Evolutionary conservation across 2,888 invertebrate species (phyloP).

Genomic region (Autographa pulchrina): DNA sequence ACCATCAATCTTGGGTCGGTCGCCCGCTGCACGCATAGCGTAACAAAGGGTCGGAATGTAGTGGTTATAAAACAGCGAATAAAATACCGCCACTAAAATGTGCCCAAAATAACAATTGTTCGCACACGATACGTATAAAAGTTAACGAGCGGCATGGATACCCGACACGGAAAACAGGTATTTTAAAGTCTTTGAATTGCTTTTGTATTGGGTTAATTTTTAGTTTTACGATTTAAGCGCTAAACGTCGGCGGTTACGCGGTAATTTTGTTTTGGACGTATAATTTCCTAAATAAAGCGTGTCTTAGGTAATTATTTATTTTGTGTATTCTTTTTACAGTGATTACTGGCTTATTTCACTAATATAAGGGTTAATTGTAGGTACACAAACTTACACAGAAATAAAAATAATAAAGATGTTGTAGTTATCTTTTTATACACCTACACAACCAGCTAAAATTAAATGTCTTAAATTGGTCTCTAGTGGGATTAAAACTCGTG

Average conservation of each 20-base stretch:
- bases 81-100: conserved; percentile 57
- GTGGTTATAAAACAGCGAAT: conserved; percentile 61
- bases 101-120: conserved; percentile 58
- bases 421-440: too few relatives aligned
- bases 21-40: conserved; percentile 78
- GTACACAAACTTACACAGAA: too few relatives aligned
- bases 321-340: not conserved
- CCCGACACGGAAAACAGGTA: conserved; percentile 51
- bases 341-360: not conserved
- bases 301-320: conserved; percentile 1
- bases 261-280: conserved; percentile 27
- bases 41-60: conserved; percentile 55
- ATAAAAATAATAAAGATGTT: too few relatives aligned
- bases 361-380: not conserved
- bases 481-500: too few relatives aligned
- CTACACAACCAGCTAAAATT: too few relatives aligned
- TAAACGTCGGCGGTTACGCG: conserved; percentile 28
- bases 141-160: conserved; percentile 55
- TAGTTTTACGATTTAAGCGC: conserved; percentile 44
- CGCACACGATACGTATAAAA: conserved; percentile 51
- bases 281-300: conserved; percentile 22
- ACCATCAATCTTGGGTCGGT: conserved; percentile 84
- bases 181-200: conserved; percentile 46
- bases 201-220: conserved; percentile 36
- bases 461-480: too few relatives aligned